Conservation (phyloP, 2,888 invertebrate genomes). For the Achlya flavicornis region DNA sequence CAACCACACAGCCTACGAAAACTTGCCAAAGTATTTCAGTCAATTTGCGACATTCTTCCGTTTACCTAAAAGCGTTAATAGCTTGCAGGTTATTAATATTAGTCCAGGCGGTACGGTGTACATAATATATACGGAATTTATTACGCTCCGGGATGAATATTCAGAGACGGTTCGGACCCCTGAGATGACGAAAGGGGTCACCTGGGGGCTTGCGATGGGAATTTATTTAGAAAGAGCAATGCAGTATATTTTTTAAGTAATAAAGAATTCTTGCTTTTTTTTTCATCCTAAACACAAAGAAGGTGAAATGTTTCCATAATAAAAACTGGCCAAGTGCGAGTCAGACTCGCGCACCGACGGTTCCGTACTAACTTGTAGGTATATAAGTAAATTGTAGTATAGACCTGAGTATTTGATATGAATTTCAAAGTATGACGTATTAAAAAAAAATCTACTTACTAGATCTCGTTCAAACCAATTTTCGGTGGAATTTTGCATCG, state of each 20-base stretch:
- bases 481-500: no score
- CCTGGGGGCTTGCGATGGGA: neutral
- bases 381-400: no score
- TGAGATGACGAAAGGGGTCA: conserved; percentile 9
- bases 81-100: conserved; percentile 10
- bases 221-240: conserved; percentile 20
- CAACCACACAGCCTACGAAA: neutral
- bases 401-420: no score
- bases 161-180: conserved; percentile 16
- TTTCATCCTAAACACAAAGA: neutral
- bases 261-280: neutral
- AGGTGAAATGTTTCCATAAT: neutral
- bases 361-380: no score
- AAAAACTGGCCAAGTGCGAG: no score
- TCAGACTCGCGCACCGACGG: no score
- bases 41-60: conserved; percentile 8
- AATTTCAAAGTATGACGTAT: no score
- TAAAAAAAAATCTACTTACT: no score
- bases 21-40: neutral
- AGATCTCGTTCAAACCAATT: no score
- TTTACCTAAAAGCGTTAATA: neutral
- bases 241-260: neutral
- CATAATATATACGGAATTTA: conserved; percentile 18
- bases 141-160: conserved; percentile 18
- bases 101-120: conserved; percentile 9